Conservation (phyloP, 64 coral and sea anemone genomes). For the Trachythela sp. region DNA sequence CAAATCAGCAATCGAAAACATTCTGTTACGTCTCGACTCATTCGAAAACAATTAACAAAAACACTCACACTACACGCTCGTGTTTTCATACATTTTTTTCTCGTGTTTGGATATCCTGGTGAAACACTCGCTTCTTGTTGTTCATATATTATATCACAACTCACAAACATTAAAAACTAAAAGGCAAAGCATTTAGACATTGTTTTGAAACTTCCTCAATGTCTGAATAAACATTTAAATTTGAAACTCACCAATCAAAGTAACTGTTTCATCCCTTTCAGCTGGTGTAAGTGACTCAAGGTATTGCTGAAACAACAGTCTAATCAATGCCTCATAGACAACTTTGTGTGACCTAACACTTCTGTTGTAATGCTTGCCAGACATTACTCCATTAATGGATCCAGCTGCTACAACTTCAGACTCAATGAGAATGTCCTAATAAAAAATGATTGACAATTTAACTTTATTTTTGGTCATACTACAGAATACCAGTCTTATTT, state of each 20-base stretch:
- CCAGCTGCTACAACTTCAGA: neutral
- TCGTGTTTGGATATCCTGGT: no score
- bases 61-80: no score
- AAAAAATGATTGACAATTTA: neutral
- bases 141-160: neutral
- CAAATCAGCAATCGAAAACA: no score
- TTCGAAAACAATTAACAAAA: no score
- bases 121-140: no score
- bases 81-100: no score
- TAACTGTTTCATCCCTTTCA: neutral
- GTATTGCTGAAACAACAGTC: constrained; percentile 1
- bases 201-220: neutral
- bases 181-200: neutral
- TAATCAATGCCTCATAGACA: neutral
- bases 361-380: neutral
- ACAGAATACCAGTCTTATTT: no score
- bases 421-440: neutral
- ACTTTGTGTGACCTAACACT: neutral
- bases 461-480: neutral
- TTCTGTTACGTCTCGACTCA: no score
- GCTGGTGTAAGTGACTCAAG: neutral
- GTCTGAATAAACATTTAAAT: neutral
- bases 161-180: neutral
- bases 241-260: constrained; percentile 10
- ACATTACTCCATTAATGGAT: neutral